Conservation (phyloP, 1,140 invertebrate genomes). For the Rhopalosiphum padi region DNA sequence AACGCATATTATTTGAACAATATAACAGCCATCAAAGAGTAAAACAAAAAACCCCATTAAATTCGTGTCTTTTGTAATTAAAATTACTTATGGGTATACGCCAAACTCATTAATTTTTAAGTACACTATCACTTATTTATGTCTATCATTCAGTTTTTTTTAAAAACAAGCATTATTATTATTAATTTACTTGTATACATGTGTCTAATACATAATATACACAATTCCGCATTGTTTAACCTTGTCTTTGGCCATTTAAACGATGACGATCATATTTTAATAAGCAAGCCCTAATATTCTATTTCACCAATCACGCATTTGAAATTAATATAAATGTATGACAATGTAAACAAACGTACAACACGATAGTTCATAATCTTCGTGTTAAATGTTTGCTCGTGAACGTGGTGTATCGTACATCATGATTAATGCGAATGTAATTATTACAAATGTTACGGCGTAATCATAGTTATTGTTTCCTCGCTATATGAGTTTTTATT, state of each 20-base stretch:
- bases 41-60: not conserved
- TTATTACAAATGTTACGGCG: not conserved
- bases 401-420: not conserved
- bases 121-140: not conserved
- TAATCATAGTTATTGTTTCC: not conserved
- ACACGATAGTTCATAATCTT: not conserved
- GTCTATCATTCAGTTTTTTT: not conserved
- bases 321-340: conserved; percentile 18
- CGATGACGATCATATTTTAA: not conserved
- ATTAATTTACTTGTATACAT: not conserved
- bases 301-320: not conserved
- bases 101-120: not conserved
- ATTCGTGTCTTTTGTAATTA: not conserved
- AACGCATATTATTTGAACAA: not conserved
- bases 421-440: not conserved
- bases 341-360: not conserved
- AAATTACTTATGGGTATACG: not conserved
- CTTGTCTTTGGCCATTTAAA: not conserved
- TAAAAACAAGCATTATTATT: not conserved
- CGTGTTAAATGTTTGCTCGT: not conserved
- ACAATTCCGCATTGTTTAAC: not conserved
- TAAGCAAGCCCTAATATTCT: not conserved
- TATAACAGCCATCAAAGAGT: not conserved
- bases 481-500: not conserved
- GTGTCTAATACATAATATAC: not conserved